These are phyloP conservation scores for Chlorops oryzae DNA, from an alignment of 1,140 invertebrate species.

Conservation along the genomic window DNA sequence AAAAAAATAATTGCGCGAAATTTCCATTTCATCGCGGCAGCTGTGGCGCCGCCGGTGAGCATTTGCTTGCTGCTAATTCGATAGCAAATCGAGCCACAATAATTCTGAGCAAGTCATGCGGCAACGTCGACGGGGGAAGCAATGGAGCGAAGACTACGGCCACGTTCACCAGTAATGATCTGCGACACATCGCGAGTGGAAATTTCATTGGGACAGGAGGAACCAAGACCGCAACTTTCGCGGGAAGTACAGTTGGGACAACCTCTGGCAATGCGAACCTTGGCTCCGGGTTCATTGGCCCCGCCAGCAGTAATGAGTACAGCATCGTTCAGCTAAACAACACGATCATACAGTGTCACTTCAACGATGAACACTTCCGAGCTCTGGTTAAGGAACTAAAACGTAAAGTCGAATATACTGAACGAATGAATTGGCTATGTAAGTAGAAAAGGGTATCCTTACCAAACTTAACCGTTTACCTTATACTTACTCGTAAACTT, in stretches of 20 bases:
- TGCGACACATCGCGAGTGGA: background rate
- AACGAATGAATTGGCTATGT: conserved; percentile 49
- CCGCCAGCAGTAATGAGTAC: conserved; percentile 35
- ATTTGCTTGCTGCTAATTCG: conserved; percentile 39
- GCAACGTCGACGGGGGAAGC: conserved; percentile 36
- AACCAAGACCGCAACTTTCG: background rate
- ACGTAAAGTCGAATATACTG: conserved; percentile 46
- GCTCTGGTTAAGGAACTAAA: conserved; percentile 44
- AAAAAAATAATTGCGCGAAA: conserved; percentile 41
- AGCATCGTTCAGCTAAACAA: conserved; percentile 44
- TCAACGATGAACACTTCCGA: conserved; percentile 44
- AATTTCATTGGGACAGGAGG: background rate
- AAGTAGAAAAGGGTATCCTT: conserved; percentile 23
- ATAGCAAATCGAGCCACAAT: conserved; percentile 43
- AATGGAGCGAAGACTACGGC: background rate
- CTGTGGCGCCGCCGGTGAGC: conserved; percentile 40
- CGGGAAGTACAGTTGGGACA: background rate
- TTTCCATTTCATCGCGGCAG: conserved; percentile 43
- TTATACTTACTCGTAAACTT: too few species aligned
- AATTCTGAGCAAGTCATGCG: conserved; percentile 43
- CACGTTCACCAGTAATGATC: conserved; percentile 6
- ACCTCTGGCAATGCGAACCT: background rate
- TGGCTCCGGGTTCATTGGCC: conserved; percentile 8
- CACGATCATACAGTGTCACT: conserved; percentile 45
- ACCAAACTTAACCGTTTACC: too few species aligned